Percentiles rank a stretch among this genome's conserved stretches.
Conservation (phyloP, 2,113 vertebrate genomes). For the Phainopepla nitens region DNA sequence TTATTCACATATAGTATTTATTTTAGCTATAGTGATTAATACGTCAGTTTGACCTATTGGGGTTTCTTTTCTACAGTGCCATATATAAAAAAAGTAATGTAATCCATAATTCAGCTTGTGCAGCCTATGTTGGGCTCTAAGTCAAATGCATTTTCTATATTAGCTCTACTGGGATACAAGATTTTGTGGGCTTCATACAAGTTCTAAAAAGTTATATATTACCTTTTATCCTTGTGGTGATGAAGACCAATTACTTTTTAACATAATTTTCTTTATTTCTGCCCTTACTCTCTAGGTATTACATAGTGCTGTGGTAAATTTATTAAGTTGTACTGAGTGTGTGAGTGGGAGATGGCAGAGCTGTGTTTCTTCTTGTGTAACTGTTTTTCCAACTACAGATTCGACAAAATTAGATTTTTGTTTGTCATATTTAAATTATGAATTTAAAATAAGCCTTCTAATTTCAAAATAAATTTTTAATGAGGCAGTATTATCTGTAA, state of each 20-base stretch:
- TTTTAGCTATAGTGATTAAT: constrained; percentile 4
- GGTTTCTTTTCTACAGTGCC: neutral
- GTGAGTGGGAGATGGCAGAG: neutral
- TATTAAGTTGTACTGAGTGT: neutral
- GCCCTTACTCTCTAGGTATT: neutral
- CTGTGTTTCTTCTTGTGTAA: neutral
- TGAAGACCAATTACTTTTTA: neutral
- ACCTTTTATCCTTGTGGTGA: neutral
- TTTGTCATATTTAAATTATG: neutral
- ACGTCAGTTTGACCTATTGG: neutral
- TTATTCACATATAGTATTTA: neutral
- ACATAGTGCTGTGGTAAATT: neutral
- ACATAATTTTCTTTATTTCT: neutral
- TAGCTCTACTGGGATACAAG: neutral
- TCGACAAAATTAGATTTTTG: neutral
- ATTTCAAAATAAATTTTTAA: neutral
- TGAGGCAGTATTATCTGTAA: neutral
- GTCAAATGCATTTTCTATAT: neutral
- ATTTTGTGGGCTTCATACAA: neutral
- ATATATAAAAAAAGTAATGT: neutral
- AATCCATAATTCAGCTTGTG: constrained; percentile 3
- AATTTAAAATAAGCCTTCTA: neutral
- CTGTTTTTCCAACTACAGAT: neutral
- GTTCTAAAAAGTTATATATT: neutral
- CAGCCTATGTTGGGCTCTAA: neutral